Percentiles rank a stretch among this genome's conserved stretches.
Conservation (phyloP, 2,797 vertebrate genomes). For the Helarctos malayanus region DNA sequence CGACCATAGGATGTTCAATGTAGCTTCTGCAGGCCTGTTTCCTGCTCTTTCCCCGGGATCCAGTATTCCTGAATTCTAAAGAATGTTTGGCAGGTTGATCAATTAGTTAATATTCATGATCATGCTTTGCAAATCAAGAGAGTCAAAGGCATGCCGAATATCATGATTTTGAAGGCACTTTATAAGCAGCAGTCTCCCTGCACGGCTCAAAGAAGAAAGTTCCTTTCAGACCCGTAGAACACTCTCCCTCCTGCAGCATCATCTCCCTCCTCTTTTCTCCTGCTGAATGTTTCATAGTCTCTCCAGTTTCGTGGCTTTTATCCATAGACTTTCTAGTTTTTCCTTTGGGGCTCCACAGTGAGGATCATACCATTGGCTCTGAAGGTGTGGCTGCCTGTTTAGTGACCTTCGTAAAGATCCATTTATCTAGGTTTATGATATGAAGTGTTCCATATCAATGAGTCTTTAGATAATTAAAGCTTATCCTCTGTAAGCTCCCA, state of each 20-base stretch:
- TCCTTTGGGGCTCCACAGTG: not conserved
- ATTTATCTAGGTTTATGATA: constrained; percentile 42
- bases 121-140: constrained; percentile 39
- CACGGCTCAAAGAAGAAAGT: constrained; percentile 36
- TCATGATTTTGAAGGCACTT: constrained; percentile 14
- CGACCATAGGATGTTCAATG: too few species aligned
- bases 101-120: constrained; percentile 64
- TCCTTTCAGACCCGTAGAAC: constrained; percentile 4
- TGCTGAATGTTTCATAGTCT: not conserved
- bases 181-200: not conserved
- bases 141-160: not conserved
- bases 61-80: constrained; percentile 16
- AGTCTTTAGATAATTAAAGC: constrained; percentile 73
- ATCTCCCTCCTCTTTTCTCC: not conserved
- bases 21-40: not conserved
- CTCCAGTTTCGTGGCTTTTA: constrained; percentile 32
- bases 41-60: not conserved
- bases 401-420: not conserved
- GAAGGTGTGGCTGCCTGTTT: not conserved
- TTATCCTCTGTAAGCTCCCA: constrained; percentile 59
- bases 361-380: not conserved
- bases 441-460: constrained; percentile 38
- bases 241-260: not conserved
- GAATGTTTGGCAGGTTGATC: constrained; percentile 15
- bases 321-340: constrained; percentile 35